Base-by-base conservation (phyloP, 2,888 invertebrate species). In the Aporophyla nigra region DNA sequence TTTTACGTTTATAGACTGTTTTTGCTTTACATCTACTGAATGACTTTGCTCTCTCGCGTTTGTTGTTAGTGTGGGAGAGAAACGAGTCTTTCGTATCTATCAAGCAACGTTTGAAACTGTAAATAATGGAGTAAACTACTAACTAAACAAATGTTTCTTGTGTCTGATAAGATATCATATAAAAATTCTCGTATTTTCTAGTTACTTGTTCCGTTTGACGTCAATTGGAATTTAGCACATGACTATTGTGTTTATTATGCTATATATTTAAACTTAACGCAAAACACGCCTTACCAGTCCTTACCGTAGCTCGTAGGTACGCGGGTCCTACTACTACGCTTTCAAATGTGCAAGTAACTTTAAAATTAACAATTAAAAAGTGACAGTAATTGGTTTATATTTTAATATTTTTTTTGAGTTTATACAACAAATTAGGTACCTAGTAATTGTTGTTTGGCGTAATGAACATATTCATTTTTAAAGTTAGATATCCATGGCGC, bases 1-100 rank as follows among this genome's bases (percentile, higher is more conserved):
- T 94, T 84, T 94, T 93, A 93, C 93, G 92, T 95, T 94, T 94
- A 95, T 95, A 92, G 94, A 96, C 95, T 96, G 91, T 93, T 94
- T 94, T 93, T 92, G 91, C 90, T 91, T 88, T 87, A 87, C 81
- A 74, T 85, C 78, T 88, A 89, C 86, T 92, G 91, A 94, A 94
- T 93, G 92, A 92, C 90, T 89, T 91, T 89, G 88, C 79, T 74
- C 70, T 74, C 54, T 69, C 58, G 69, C 62, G 58, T 54, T 71
- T 71, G 77, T 80, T 76, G 71, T 80, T 77, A 53, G 78, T 59
- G 71, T 76, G 68, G 72, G 68, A 84, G 59, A 62, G 27, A 70
- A 74, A 71, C 71, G 72, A 72, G 66, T 81, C 33, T 59, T 71
- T 72, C 33, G 61, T 84, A 71, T 73, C 43, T 85, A 69, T 74